These are phyloP conservation scores for Gallinago media DNA, from an alignment of 2,113 vertebrate genomes.

Conservation along the genomic window DNA sequence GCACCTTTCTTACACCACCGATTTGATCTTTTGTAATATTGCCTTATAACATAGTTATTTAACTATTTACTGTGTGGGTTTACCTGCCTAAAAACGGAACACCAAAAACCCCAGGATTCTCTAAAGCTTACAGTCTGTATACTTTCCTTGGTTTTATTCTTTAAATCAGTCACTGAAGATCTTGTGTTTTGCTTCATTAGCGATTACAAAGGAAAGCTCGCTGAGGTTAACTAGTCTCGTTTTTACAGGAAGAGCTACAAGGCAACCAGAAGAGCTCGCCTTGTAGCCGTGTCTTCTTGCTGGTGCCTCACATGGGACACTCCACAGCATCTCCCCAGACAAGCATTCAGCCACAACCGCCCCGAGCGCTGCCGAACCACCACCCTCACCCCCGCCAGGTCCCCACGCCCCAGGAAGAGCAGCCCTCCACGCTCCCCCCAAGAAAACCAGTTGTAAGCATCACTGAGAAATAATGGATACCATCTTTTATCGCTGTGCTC, in stretches of 20 bases:
- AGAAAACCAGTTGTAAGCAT: not conserved
- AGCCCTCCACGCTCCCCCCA: not conserved
- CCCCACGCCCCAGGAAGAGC: not conserved
- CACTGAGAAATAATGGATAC: conserved; percentile 5
- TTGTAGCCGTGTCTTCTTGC: conserved; percentile 8
- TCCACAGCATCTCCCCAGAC: not conserved
- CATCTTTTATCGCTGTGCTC: not conserved
- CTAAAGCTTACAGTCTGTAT: not conserved
- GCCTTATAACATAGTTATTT: not conserved
- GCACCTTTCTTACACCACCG: not conserved
- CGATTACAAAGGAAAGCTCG: not conserved
- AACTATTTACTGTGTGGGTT: not conserved
- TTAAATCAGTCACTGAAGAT: not conserved
- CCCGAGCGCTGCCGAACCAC: not conserved
- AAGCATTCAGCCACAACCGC: not conserved
- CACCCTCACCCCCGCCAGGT: not conserved
- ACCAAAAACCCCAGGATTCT: not conserved
- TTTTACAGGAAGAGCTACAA: not conserved
- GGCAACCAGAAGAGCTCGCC: not conserved
- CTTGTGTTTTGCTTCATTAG: not conserved
- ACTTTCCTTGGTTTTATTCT: not conserved
- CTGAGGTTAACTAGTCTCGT: not conserved
- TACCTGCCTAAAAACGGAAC: not conserved
- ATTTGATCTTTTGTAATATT: not conserved
- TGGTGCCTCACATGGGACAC: conserved; percentile 56